Base-by-base conservation (phyloP, 2,888 invertebrate genomes). In the Cenopis cana region DNA sequence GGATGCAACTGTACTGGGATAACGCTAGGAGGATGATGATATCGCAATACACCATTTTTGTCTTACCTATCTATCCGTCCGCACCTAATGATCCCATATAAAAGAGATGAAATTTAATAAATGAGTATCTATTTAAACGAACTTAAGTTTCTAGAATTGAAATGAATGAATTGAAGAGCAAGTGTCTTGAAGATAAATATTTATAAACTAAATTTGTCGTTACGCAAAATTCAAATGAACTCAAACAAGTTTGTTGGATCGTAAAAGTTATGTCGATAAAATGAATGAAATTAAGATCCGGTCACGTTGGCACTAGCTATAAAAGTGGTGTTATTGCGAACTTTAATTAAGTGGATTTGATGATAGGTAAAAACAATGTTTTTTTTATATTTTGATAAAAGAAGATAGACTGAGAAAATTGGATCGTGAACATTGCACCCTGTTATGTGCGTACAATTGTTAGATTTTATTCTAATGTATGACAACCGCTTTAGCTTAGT, bases 181-280 rank as follows among this genome's bases (percentile, higher is more conserved):
- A 38, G 52, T 52, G 38, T 57, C 69, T 33, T 70, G 5, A 57
- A 14, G 14, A 10, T 14, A 36, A 57, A 10, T 41, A 41, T 65
- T 65, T 65, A 65, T 59, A 46, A 41, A 41, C 14, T 0, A 36
- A 70, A 60, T 8, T 33, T 20, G 17, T 24, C 46, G 70, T 70
- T 70, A 66, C 59, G 65, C 46, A 70, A 70, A 70, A 66, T 70
- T 70, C 10, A 59, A 66, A 70, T 70, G 33, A 65, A 54, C 50
- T n/a, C 14, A 46, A 70, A 70, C 65, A n/a, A 66, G 70, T 70
- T 70, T 60, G 59, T 66, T 36, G 11, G 20, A 46, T 60, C 65
- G 36, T 70, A 66, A 70, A 70, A 20, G 54, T 65, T 60, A 65
- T 54, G 59, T n/a, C 52, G 38, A 24, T 54, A n/a, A 20, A 64